phyloP scores from a whole-genome alignment of 2,113 vertebrate species.

The Caloenas nicobarica region DNA sequence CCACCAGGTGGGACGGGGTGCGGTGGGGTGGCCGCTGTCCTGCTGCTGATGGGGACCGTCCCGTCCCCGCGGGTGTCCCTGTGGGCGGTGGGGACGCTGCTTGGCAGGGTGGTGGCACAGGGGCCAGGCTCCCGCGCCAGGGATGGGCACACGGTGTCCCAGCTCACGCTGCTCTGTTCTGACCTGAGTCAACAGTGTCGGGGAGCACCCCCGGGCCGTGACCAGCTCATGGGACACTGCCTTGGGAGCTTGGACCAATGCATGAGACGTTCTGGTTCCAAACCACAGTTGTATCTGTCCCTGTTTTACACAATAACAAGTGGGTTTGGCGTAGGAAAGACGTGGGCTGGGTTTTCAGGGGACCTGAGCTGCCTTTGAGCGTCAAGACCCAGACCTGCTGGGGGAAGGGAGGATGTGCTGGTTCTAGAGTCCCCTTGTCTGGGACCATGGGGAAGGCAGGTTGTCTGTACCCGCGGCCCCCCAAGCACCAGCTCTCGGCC shows the following conservation, averaged over 20 bases:
- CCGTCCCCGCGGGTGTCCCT: fast-evolving
- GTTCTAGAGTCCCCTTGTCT: neutral
- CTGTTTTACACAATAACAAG: neutral
- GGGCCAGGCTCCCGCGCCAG: too few relatives aligned
- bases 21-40: fast-evolving
- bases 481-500: neutral
- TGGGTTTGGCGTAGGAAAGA: neutral
- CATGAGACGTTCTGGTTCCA: neutral
- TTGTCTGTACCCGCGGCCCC: neutral
- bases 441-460: neutral
- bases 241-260: neutral
- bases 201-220: neutral
- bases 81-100: fast-evolving
- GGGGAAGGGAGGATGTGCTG: neutral
- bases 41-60: fast-evolving
- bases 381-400: neutral
- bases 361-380: neutral
- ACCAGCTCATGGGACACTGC: neutral
- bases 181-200: neutral
- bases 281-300: too few relatives aligned
- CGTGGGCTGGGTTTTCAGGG: fast-evolving
- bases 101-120: neutral
- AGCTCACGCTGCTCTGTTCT: neutral
- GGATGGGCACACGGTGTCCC: fast-evolving
- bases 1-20: constrained; percentile 82